These are phyloP conservation scores for Dermochelys coriacea DNA, from an alignment of 2,797 vertebrate genomes.

Conservation along the genomic window DNA sequence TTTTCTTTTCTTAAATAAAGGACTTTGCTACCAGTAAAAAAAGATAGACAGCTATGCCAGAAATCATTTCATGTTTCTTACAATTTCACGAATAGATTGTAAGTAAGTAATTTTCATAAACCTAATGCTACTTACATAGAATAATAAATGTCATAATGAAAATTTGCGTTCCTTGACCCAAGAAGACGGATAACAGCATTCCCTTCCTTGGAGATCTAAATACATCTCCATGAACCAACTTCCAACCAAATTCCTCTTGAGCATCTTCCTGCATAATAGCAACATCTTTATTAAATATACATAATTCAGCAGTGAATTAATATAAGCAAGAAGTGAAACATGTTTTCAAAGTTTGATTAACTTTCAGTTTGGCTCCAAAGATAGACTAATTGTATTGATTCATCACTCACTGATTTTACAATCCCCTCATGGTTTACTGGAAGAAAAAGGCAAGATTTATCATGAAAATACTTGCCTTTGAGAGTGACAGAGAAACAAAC, in stretches of 20 bases:
- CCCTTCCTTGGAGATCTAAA: slow-evolving; percentile 90
- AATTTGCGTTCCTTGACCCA: slow-evolving; percentile 93
- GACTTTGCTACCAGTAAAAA: background rate
- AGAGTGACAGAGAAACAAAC: slow-evolving; percentile 25
- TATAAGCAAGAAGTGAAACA: slow-evolving; percentile 55
- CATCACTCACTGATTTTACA: slow-evolving; percentile 59
- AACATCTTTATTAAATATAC: slow-evolving; percentile 62
- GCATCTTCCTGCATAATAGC: slow-evolving; percentile 85
- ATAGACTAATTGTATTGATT: slow-evolving; percentile 64
- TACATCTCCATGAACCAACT: slow-evolving; percentile 91
- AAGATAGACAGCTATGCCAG: background rate
- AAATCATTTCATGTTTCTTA: background rate
- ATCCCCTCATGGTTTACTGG: slow-evolving; percentile 53
- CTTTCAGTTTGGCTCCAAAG: slow-evolving; percentile 62
- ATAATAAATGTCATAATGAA: slow-evolving; percentile 96
- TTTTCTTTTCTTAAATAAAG: background rate
- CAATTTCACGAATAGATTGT: background rate
- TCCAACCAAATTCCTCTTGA: slow-evolving; percentile 94
- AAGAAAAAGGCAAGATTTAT: slow-evolving; percentile 35
- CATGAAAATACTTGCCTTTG: slow-evolving; percentile 46
- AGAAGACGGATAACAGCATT: slow-evolving; percentile 92
- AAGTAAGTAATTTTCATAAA: background rate
- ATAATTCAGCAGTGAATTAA: slow-evolving; percentile 34
- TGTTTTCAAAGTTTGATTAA: slow-evolving; percentile 59
- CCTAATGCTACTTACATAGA: slow-evolving; percentile 86